Conservation (phyloP, 92 coral and sea anemone genomes). For the Phenganax subtilis region DNA sequence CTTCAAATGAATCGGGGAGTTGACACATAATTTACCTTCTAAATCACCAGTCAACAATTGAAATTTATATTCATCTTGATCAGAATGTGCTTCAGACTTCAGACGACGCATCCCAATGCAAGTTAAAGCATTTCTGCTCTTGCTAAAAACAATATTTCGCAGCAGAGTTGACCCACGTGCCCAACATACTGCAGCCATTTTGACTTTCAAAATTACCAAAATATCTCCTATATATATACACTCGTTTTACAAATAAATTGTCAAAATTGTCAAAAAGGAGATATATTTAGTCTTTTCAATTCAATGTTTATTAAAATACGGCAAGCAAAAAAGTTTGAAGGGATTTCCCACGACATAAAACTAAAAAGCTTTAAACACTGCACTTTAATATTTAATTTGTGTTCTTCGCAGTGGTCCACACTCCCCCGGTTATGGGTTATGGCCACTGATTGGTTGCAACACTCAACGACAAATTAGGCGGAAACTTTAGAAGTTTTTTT, state of each 20-base stretch:
- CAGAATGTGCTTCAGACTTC: neutral
- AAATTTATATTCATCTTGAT: slow-evolving; percentile 25
- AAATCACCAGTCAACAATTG: slow-evolving; percentile 10
- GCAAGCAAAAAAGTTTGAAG: too few relatives aligned
- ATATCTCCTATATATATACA: neutral
- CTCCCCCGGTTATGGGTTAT: neutral
- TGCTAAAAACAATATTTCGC: neutral
- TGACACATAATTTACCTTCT: neutral
- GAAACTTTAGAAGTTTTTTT: too few relatives aligned
- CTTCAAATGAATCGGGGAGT: neutral
- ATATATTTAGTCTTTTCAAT: too few relatives aligned
- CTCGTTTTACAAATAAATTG: too few relatives aligned
- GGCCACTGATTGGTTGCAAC: neutral
- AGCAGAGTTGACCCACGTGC: neutral
- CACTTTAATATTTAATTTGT: too few relatives aligned
- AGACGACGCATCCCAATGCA: neutral
- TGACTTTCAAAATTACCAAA: neutral
- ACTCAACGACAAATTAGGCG: too few relatives aligned
- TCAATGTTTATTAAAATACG: too few relatives aligned
- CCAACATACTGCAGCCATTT: neutral
- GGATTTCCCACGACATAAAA: too few relatives aligned
- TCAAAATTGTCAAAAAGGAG: too few relatives aligned
- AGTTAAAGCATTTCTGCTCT: neutral
- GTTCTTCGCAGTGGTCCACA: neutral
- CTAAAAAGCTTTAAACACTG: too few relatives aligned